Base-by-base conservation (phyloP, 2,113 vertebrate genomes). In the Synodontis membranacea region DNA sequence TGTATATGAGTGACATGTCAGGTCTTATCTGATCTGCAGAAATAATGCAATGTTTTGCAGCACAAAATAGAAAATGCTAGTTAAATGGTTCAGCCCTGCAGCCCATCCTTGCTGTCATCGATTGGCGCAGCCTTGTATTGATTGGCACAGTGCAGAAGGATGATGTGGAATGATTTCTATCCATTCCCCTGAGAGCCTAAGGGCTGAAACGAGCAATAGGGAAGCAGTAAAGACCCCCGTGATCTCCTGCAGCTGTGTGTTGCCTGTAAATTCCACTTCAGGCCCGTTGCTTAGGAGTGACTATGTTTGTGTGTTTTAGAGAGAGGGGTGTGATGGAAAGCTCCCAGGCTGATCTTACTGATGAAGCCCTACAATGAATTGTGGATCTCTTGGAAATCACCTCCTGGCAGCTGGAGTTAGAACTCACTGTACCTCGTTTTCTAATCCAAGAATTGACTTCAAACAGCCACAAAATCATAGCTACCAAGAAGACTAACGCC, bases 211-310 rank as follows among this genome's bases (percentile, higher is more conserved):
- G 48, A 86, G 62, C 1, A 64, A 82, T 83, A 48, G 52, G 11
- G 48, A 66, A 83, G 60, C 42, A 79, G 66, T 72, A 68, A 75
- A 84, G 39, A 46, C 74, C 68, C 70, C 72, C 44, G 64, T 89
- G 82, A 89, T 86, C 88, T 84, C 86, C 79, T 72, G 46, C 84
- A 89, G 60, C 39, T 70, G 70, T 68, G 81, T 14, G 78, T 58
- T 78, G 76, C 62, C 76, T 89, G 70, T 89, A 89, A 89, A 89
- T 89, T 86, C 72, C 58, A 80, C 75, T 39, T 68, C 31, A 83
- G 72, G 52, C 83, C 28, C 2, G 37, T 81, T 72, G 39, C 70
- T 52, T 48, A 66, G 82, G 74, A 86, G 68, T 70, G 64, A 78
- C 14, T 84, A 58, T 86, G 42, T 72, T 78, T 83, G 81, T 50